Conservation (phyloP, 2,888 invertebrate species). For the Scaptomyza parva region DNA sequence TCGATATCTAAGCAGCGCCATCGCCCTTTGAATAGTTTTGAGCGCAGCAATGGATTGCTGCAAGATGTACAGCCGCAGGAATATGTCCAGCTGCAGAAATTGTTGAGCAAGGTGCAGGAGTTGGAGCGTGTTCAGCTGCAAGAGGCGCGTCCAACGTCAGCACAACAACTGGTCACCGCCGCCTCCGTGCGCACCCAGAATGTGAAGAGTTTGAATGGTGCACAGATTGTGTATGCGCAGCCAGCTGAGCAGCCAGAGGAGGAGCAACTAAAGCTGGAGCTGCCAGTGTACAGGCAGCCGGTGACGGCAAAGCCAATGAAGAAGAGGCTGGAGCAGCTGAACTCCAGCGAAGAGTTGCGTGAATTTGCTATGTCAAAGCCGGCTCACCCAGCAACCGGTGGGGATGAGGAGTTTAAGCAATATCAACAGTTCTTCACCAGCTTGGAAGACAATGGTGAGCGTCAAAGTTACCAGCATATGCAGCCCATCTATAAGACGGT, state of each 20-base stretch:
- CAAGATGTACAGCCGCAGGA: constrained; percentile 85
- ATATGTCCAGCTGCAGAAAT: constrained; percentile 85
- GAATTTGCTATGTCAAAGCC: constrained; percentile 71
- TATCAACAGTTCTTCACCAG: constrained; percentile 71
- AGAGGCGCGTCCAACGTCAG: constrained; percentile 47
- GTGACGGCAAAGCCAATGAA: background rate
- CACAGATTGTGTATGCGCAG: constrained; percentile 76
- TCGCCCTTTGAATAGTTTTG: constrained; percentile 60
- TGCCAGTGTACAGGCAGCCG: constrained; percentile 60
- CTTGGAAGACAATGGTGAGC: constrained; percentile 67
- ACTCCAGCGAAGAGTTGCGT: constrained; percentile 78
- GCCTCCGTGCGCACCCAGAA: constrained; percentile 76
- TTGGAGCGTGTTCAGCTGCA: constrained; percentile 81
- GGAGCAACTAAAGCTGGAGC: constrained; percentile 54
- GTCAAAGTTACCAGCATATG: constrained; percentile 73
- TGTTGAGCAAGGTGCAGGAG: constrained; percentile 85
- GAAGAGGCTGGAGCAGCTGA: constrained; percentile 17
- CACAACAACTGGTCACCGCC: constrained; percentile 69
- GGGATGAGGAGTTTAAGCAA: constrained; percentile 57
- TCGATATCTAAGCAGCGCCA: constrained; percentile 63
- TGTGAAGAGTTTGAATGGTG: constrained; percentile 69
- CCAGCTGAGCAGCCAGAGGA: constrained; percentile 41
- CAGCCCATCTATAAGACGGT: constrained; percentile 79
- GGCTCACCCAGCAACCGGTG: constrained; percentile 35
- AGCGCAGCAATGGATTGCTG: constrained; percentile 77